These are phyloP conservation scores for Oscheius sp. DNA, from an alignment of 2,888 invertebrate species.

Conservation along the genomic window DNA sequence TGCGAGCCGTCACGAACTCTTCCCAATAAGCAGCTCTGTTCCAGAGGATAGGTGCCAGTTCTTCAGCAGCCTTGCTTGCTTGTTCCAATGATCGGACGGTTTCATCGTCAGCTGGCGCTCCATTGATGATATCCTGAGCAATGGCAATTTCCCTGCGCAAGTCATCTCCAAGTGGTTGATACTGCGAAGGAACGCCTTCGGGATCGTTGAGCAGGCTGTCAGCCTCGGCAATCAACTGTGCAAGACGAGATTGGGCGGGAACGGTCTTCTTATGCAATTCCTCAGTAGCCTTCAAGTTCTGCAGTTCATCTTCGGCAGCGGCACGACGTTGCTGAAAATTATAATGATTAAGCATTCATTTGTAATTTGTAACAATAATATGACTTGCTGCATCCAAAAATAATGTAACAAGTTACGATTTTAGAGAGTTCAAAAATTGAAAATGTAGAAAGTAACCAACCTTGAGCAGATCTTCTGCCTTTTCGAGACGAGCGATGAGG, in stretches of 20 bases:
- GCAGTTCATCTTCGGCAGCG: constrained; percentile 44
- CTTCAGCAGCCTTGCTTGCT: constrained; percentile 43
- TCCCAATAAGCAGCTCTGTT: constrained; percentile 50
- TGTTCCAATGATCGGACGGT: constrained; percentile 40
- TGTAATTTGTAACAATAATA: too few relatives aligned
- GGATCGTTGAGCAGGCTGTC: constrained; percentile 44
- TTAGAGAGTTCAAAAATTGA: neutral
- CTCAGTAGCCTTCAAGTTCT: constrained; percentile 45
- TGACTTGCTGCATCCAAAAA: too few relatives aligned
- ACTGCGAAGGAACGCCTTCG: constrained; percentile 50
- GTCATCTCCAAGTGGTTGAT: constrained; percentile 42
- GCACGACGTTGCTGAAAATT: constrained; percentile 41
- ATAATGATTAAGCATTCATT: constrained; percentile 30
- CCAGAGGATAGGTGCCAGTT: constrained; percentile 47
- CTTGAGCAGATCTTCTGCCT: constrained; percentile 45
- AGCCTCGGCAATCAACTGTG: constrained; percentile 48
- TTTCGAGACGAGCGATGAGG: constrained; percentile 48
- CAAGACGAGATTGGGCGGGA: constrained; percentile 41
- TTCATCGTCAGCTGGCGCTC: constrained; percentile 38
- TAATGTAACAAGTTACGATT: too few relatives aligned
- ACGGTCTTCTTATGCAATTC: constrained; percentile 41
- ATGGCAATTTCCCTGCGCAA: constrained; percentile 40
- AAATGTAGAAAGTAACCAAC: constrained; percentile 7
- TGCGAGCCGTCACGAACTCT: constrained; percentile 55
- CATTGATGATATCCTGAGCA: constrained; percentile 34